Evolutionary conservation across 2,113 vertebrate genomes (phyloP).

Genomic region (Cyprinodon variegatus): DNA sequence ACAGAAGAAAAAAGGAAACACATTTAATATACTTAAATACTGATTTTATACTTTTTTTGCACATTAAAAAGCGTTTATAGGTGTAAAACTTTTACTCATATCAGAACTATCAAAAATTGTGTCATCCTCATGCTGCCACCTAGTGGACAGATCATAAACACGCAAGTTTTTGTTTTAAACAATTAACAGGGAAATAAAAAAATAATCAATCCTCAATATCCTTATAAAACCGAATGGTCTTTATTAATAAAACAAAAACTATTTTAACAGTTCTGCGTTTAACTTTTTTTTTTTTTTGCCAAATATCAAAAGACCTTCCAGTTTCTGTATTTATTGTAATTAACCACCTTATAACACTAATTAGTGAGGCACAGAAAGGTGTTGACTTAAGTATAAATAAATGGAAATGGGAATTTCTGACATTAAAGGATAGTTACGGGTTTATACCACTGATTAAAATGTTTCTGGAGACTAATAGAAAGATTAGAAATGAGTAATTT

Average conservation of each 20-base stretch:
- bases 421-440: background rate
- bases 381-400: background rate
- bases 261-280: too few relatives aligned
- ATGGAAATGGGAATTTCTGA: background rate
- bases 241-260: background rate
- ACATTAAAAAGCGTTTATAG: background rate
- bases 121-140: slow-evolving; percentile 38
- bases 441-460: background rate
- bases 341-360: background rate
- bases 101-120: background rate
- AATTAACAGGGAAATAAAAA: background rate
- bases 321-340: background rate
- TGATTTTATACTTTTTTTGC: background rate
- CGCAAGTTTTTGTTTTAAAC: background rate
- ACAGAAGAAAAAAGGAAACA: background rate
- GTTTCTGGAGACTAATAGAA: background rate
- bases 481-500: background rate
- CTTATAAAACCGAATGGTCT: background rate
- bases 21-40: background rate
- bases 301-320: background rate
- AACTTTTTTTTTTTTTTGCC: background rate
- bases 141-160: slow-evolving; percentile 38
- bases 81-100: background rate
- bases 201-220: background rate
- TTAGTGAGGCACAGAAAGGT: background rate